These are phyloP conservation scores for Parotia lawesii DNA, from an alignment of 2,113 vertebrate genomes.

Conservation along the genomic window DNA sequence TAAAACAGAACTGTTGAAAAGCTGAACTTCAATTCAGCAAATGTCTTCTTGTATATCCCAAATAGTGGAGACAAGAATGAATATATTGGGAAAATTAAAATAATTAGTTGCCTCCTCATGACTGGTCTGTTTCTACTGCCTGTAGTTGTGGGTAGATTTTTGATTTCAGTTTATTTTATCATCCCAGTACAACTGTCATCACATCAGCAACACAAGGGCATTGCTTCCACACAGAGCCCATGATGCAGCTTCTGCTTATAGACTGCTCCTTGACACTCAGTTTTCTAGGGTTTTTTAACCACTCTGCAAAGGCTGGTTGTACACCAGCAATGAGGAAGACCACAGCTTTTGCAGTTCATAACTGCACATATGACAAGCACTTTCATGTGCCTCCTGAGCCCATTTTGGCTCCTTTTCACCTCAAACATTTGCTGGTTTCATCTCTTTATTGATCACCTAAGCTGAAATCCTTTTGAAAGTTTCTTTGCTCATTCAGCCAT, in stretches of 20 bases:
- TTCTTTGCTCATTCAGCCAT: not conserved
- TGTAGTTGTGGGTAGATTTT: not conserved
- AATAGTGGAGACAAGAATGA: not conserved
- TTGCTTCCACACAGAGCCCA: not conserved
- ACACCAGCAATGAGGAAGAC: not conserved
- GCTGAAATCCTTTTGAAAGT: not conserved
- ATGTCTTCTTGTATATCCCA: not conserved
- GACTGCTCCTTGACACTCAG: not conserved
- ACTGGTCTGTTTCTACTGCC: not conserved
- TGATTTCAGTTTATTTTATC: not conserved
- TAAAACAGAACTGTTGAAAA: not conserved
- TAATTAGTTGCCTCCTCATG: not conserved
- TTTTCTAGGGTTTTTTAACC: not conserved
- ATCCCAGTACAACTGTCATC: not conserved
- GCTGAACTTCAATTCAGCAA: not conserved
- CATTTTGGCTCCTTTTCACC: not conserved
- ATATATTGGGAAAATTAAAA: not conserved
- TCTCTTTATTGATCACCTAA: not conserved
- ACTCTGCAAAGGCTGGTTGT: not conserved
- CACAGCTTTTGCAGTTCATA: not conserved
- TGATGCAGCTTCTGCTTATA: not conserved
- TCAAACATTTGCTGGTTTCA: not conserved
- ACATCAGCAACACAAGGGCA: not conserved
- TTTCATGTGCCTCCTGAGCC: not conserved
- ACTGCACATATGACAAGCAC: not conserved